A percentile compares a stretch with the other conserved stretches of the same genome.
These are phyloP conservation scores for Psettodes erumei DNA, from an alignment of 2,113 vertebrate species.

Conservation along the genomic window DNA sequence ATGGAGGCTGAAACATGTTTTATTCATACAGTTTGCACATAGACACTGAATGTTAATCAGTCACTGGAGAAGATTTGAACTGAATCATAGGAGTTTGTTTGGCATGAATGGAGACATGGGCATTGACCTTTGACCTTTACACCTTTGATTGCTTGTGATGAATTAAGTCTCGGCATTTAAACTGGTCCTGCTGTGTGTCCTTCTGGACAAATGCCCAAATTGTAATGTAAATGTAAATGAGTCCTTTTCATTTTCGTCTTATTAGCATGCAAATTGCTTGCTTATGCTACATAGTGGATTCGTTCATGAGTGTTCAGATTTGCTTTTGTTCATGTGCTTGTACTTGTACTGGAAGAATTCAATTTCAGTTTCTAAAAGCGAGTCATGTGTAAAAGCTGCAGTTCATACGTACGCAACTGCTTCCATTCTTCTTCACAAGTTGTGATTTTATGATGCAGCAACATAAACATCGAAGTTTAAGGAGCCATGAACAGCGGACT, in stretches of 20 bases:
- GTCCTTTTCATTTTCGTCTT: slow-evolving; percentile 26
- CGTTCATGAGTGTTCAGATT: slow-evolving; percentile 46
- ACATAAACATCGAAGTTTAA: not conserved
- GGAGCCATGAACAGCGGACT: slow-evolving; percentile 10
- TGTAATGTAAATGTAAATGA: slow-evolving; percentile 59
- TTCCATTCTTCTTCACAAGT: not conserved
- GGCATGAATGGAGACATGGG: slow-evolving; percentile 15
- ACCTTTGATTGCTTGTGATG: slow-evolving; percentile 7
- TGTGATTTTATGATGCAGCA: slow-evolving; percentile 1
- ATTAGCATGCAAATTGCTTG: slow-evolving; percentile 60
- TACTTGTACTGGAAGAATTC: too few relatives aligned
- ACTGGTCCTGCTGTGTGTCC: slow-evolving; percentile 14
- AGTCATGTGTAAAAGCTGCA: not conserved
- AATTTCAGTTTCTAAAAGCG: slow-evolving; percentile 22
- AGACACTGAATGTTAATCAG: slow-evolving; percentile 45
- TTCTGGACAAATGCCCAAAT: slow-evolving; percentile 43
- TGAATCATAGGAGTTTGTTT: slow-evolving; percentile 34
- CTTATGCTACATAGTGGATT: slow-evolving; percentile 31
- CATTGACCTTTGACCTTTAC: slow-evolving; percentile 35
- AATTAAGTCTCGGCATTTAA: slow-evolving; percentile 25
- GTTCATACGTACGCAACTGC: not conserved
- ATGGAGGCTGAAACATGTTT: slow-evolving; percentile 48
- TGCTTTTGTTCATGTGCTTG: slow-evolving; percentile 19
- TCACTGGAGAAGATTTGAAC: slow-evolving; percentile 30
- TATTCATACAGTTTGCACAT: slow-evolving; percentile 54